Conservation (phyloP, 2,888 invertebrate genomes). For the Cosmopolites sordidus region DNA sequence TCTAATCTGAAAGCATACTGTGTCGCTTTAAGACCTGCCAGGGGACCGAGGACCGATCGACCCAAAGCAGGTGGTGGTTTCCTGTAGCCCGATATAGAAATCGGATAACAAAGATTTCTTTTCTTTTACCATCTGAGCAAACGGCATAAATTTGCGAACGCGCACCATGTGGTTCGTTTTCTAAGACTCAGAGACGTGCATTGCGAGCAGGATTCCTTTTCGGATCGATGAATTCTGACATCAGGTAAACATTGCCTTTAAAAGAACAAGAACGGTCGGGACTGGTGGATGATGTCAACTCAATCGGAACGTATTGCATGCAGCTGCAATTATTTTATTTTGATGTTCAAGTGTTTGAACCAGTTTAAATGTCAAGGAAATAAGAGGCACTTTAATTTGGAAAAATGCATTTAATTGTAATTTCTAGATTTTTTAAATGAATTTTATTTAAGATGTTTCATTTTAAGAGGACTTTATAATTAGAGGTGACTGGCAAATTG, state of each 20-base stretch:
- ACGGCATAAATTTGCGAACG: slow-evolving; percentile 19
- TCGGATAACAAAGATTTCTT: slow-evolving; percentile 25
- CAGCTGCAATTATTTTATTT: too few species aligned
- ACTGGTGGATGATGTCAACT: too few species aligned
- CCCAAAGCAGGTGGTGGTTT: slow-evolving; percentile 20
- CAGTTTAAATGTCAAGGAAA: too few species aligned
- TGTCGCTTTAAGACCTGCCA: slow-evolving; percentile 12
- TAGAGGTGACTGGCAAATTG: too few species aligned
- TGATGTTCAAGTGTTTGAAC: too few species aligned
- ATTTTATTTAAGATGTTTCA: too few species aligned
- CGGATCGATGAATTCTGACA: slow-evolving; percentile 3
- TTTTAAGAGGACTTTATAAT: too few species aligned
- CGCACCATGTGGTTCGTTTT: slow-evolving; percentile 11
- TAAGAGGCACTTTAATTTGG: too few species aligned
- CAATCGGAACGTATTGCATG: too few species aligned
- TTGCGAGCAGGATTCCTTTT: slow-evolving; percentile 9
- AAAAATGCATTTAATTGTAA: too few species aligned
- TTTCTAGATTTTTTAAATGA: too few species aligned
- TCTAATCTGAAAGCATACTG: slow-evolving; percentile 4
- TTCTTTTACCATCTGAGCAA: slow-evolving; percentile 19
- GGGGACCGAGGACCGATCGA: slow-evolving; percentile 4
- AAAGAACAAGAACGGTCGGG: too few species aligned
- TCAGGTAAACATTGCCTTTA: not conserved
- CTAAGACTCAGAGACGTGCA: slow-evolving; percentile 10
- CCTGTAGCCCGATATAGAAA: slow-evolving; percentile 19